These are phyloP conservation scores for Rhabdomys pumilio DNA, from an alignment of 2,797 vertebrate genomes.

Conservation along the genomic window DNA sequence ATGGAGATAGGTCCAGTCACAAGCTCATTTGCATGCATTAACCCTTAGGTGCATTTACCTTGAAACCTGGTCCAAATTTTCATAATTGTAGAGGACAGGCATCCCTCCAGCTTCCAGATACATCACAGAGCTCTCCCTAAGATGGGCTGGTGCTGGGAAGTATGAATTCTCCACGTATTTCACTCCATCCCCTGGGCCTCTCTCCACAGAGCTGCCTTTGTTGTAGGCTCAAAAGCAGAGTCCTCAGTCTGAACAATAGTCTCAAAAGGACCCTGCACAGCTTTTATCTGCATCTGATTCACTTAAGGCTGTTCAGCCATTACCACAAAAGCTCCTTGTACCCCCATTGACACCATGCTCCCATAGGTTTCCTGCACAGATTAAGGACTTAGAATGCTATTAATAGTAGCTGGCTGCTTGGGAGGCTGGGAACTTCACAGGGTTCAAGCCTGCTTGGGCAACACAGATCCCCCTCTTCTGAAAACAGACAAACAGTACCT, in stretches of 20 bases:
- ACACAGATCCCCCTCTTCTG: not conserved
- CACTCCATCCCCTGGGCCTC: not conserved
- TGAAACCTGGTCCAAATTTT: not conserved
- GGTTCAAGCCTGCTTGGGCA: not conserved
- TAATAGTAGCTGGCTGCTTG: not conserved
- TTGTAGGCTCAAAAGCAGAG: not conserved
- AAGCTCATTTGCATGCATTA: not conserved
- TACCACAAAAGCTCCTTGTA: not conserved
- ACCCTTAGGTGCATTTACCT: not conserved
- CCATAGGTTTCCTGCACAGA: not conserved
- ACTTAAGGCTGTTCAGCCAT: not conserved
- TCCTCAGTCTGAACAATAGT: not conserved
- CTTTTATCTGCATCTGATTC: not conserved
- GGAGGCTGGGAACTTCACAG: not conserved
- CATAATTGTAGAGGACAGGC: not conserved
- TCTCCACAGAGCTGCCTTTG: not conserved
- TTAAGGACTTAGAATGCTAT: not conserved
- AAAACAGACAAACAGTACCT: not conserved
- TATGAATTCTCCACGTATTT: not conserved
- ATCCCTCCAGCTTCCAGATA: not conserved
- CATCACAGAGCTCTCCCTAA: not conserved
- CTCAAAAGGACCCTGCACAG: not conserved
- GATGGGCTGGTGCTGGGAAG: not conserved
- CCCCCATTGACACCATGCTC: not conserved
- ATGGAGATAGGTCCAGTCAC: not conserved